These are phyloP conservation scores for Cephalopholis sonnerati DNA, from an alignment of 2,113 vertebrate species.

Conservation along the genomic window DNA sequence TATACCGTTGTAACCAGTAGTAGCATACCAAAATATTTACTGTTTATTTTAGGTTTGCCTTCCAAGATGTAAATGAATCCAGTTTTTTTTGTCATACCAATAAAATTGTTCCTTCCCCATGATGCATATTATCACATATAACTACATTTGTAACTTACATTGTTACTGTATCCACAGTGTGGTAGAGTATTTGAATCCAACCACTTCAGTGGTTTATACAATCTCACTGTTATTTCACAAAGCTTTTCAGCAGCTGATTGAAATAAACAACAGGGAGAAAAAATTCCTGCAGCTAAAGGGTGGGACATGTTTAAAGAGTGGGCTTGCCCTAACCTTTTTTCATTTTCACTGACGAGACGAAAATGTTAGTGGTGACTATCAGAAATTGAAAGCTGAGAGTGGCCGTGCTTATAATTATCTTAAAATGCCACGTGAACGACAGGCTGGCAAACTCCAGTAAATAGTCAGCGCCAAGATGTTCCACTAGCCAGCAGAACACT, in stretches of 20 bases:
- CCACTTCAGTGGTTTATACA: not conserved
- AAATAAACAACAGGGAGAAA: not conserved
- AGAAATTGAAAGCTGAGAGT: no score
- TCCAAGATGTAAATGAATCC: no score
- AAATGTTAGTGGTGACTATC: no score
- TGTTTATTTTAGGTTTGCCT: no score
- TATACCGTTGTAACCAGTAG: not conserved
- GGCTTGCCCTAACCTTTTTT: not conserved
- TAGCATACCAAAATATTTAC: not conserved
- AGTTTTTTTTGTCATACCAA: not conserved
- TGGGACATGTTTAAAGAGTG: constrained; percentile 12
- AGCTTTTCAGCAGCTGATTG: not conserved
- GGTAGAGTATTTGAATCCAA: not conserved
- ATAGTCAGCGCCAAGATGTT: no score
- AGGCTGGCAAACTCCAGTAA: no score
- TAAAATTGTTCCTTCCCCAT: not conserved
- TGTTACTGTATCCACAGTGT: not conserved
- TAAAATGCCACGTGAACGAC: no score
- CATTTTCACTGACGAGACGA: no score
- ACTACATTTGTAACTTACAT: not conserved
- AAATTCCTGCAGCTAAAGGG: not conserved
- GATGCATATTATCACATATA: not conserved
- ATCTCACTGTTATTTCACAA: not conserved
- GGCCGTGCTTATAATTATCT: no score
- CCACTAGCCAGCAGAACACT: no score